Conservation (phyloP, 2,797 vertebrate species). For the Thamnophis elegans region DNA sequence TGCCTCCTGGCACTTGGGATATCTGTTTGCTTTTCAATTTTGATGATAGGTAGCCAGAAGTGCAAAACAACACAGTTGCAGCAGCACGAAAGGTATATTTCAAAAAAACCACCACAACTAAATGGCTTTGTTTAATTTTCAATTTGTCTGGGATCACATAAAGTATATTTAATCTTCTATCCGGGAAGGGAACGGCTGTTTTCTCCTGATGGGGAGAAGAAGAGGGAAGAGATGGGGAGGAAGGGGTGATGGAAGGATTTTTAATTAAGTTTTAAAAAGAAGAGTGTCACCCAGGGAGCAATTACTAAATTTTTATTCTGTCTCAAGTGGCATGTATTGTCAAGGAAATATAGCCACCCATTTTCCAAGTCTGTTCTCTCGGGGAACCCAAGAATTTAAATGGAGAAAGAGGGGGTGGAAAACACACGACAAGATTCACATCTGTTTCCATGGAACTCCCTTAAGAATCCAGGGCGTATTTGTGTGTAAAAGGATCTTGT, state of each 20-base stretch:
- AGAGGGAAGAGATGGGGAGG: background rate
- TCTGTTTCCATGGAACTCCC: rapidly evolving
- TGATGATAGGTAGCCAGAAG: background rate
- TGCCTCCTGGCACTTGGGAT: constrained; percentile 16
- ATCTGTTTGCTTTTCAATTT: constrained; percentile 28
- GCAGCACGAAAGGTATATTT: constrained; percentile 32
- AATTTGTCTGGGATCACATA: constrained; percentile 56
- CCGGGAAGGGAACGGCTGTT: constrained; percentile 7
- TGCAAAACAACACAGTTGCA: background rate
- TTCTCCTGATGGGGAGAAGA: constrained; percentile 31
- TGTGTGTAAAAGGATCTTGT: background rate
- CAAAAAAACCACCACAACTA: constrained; percentile 13
- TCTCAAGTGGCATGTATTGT: background rate
- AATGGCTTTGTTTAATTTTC: constrained; percentile 42
- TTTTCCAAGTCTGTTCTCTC: background rate
- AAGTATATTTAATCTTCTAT: constrained; percentile 54
- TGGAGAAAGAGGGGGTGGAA: too few relatives aligned
- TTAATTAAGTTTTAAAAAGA: constrained; percentile 63
- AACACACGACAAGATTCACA: background rate
- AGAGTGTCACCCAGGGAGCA: constrained; percentile 47
- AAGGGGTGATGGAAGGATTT: background rate
- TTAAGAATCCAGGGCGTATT: background rate
- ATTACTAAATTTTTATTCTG: constrained; percentile 37
- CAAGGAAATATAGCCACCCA: background rate
- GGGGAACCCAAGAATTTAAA: background rate